Percentiles rank a stretch among this genome's conserved stretches.
These are phyloP conservation scores for Cacatua alba DNA, from an alignment of 2,113 vertebrate genomes.

Conservation along the genomic window DNA sequence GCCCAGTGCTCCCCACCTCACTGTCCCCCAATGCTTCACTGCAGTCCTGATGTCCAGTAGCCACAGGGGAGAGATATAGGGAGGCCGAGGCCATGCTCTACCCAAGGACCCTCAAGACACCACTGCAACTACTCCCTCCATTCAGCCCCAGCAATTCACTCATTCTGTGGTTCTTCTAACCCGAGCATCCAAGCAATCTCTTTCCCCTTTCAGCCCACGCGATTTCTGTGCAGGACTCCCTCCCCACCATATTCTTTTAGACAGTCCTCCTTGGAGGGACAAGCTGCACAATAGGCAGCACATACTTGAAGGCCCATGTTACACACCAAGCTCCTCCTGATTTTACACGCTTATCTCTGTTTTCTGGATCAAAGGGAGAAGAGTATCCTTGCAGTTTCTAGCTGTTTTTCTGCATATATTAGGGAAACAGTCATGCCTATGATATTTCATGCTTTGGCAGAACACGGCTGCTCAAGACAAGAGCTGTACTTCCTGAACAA, in stretches of 20 bases:
- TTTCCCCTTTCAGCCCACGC: fast-evolving
- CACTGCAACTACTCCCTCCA: neutral
- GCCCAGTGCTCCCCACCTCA: neutral
- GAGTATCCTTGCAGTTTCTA: neutral
- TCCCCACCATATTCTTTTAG: neutral
- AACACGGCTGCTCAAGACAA: constrained; percentile 34
- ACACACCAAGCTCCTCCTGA: neutral
- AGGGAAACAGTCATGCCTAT: constrained; percentile 22
- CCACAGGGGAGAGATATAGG: neutral
- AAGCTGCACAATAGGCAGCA: neutral
- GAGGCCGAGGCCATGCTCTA: neutral
- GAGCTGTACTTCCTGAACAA: constrained; percentile 52
- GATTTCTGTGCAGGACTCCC: neutral
- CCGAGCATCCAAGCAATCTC: neutral
- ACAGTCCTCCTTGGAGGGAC: neutral
- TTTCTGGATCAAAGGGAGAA: constrained; percentile 10
- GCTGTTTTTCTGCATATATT: neutral
- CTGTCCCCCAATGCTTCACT: neutral
- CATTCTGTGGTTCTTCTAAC: neutral
- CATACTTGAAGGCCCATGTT: fast-evolving
- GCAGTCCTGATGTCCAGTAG: neutral
- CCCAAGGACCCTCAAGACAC: neutral
- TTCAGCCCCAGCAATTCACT: neutral
- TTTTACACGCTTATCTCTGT: neutral
- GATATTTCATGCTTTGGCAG: constrained; percentile 59